phyloP scores from a whole-genome alignment of 1,140 invertebrate species.

The Bombus polaris region DNA sequence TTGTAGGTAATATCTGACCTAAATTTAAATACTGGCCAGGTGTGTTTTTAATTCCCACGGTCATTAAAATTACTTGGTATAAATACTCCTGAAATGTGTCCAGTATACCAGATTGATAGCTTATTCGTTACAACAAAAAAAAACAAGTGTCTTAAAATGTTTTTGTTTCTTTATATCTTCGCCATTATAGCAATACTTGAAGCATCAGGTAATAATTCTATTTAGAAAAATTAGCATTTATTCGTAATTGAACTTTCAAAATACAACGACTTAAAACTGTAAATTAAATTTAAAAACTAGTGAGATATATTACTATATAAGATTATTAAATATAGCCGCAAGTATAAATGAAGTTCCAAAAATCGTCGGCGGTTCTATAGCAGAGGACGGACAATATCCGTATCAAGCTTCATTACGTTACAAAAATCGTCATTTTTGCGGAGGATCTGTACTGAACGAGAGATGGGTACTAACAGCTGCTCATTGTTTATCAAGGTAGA shows the following conservation, averaged over 20 bases:
- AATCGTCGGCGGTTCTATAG: slow-evolving; percentile 80
- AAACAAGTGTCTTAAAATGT: slow-evolving; percentile 33
- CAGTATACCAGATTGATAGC: neutral
- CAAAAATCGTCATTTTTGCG: slow-evolving; percentile 77
- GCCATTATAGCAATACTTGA: neutral
- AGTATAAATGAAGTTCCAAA: slow-evolving; percentile 35
- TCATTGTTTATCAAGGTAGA: slow-evolving; percentile 77
- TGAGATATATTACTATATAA: neutral
- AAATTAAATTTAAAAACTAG: neutral
- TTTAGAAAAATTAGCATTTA: neutral
- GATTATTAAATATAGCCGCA: slow-evolving; percentile 19
- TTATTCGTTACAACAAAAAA: neutral
- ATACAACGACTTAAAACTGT: no score
- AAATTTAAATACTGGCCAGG: slow-evolving; percentile 61
- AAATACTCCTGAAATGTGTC: slow-evolving; percentile 17
- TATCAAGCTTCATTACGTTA: slow-evolving; percentile 79
- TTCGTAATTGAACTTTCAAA: no score
- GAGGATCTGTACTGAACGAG: slow-evolving; percentile 81
- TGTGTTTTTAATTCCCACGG: slow-evolving; percentile 37
- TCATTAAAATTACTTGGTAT: slow-evolving; percentile 30
- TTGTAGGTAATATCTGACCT: slow-evolving; percentile 57
- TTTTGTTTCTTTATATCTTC: slow-evolving; percentile 23
- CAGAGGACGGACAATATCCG: slow-evolving; percentile 75
- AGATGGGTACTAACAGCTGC: slow-evolving; percentile 83
- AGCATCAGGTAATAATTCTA: slow-evolving; percentile 44